Evolutionary conservation across 2,797 vertebrate species (phyloP), one percentile per base, ranked within the genome.

Genomic region (Myotis daubentonii): DNA sequence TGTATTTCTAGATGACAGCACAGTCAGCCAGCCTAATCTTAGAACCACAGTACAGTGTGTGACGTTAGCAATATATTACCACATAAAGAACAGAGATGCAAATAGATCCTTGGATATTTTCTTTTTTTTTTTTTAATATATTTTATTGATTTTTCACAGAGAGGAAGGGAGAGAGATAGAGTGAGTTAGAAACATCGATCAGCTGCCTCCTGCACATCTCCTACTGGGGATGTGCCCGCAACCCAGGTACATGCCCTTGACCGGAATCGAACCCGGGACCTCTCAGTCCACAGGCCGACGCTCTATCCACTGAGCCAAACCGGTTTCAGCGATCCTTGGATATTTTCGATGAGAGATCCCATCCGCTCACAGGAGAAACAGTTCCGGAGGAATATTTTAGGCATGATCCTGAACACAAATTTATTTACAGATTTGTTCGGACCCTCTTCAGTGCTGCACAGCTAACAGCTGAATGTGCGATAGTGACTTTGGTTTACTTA

Each of bases 1-100:
- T 0, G 99, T 99, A 98, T 99, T 99, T 98, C 98, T 99, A 88
- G 99, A 99, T 79, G 99, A 99, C 97, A 99, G 99, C 98, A 99
- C 99, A 2, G 99, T 99, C 97, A 99, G 99, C 98, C 99, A 99
- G 89, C 99, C 99, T 96, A 99, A 99, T 98, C 99, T 99, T 97
- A 99, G 99, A 98, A 99, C 99, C 99, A 99, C 99, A 97, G 99
- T 99, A 98, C 99, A 99, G 98, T 99, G 99, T 41, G 41, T 41
- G 41, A 41, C 8, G 41, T 41, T 41, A 41, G 41, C 41, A 41
- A 41, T 8, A 41, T 41, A 41, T 41, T 41, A 41, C 41, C 41
- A 8, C 41, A 41, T 41, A 41, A 41, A 41, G 41, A 41, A 41
- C 41, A 99, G 99, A 98, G 99, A 99, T 98, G 99, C 99, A 1